Base-by-base conservation (phyloP, 37 sponge, comb jelly and placozoan genomes). In the Ephydatia muelleri region DNA sequence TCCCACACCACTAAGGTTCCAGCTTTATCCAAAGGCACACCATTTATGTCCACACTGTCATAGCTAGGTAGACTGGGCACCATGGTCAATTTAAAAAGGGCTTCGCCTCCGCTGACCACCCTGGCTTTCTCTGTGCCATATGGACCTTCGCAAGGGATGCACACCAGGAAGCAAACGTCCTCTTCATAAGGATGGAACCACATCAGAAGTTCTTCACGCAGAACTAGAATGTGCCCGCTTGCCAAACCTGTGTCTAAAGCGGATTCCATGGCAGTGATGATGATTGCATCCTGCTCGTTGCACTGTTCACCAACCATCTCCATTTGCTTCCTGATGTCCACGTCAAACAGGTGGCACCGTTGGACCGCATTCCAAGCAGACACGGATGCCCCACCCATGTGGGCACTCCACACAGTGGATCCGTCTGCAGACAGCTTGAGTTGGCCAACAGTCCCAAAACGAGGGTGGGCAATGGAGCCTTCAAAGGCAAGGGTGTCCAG, bases 231-330 rank as follows among this genome's bases (percentile, higher is more conserved):
- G 88, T 89, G 90, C 14, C 97, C 97, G 57, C 82, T 85, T 31
- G 94, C 90, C 89, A 91, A 86, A 5, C 93, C 97, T 3, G 88
- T 89, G 79, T 96, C 94, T 47, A 94, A 67, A 38, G 88, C 92
- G 13, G 89, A 65, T 26, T 82, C 64, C 82, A 94, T 81, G 81
- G 85, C 85, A 14, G 90, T 91, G 67, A 96, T 91, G 69, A 84
- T 79, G 1, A 30, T 19, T 25, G 31, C 38, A 67, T 91, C 92
- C 11, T 72, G 26, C 2, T 83, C 89, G 26, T 39, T 27, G 29
- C 78, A 67, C 29, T 11, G 66, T 5, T 49, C 47, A 5, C 22
- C 70, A 28, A 85, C 38, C 3, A n/a, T 35, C 68, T 73, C 6
- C 47, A 89, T 31, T 40, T 37, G 72, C 35, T 85, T 43, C 36